Evolutionary conservation across 35 echinoderm and acorn worm species (phyloP), one percentile per base, ranked within the genome.

Genomic region (Hemicentrotus pulcherrimus): DNA sequence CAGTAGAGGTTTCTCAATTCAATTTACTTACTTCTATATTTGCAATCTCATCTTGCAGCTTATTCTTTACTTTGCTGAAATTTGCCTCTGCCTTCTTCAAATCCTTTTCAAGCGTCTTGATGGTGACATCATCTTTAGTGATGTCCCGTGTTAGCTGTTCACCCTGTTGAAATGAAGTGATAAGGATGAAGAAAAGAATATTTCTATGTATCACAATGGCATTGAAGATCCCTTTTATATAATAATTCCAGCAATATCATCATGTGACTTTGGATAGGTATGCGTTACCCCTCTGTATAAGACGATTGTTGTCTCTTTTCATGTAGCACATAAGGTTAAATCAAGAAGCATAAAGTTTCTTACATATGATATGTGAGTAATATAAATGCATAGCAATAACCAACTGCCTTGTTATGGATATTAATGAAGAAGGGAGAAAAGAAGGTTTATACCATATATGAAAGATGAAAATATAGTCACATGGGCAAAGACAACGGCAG

Each of bases 41-140:
- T 32, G 12, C 94, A 15, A 97, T 95, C 32, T 46, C 45, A 52
- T 59, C n/a, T 16, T 96, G 94, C 71, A 98, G 78, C 33, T 94
- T 91, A 47, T 95, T 96, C 95, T 96, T 97, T 94, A 98, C 96
- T 47, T 92, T 88, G 61, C 85, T 46, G 95, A 98, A 98, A 46
- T 94, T 94, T 4, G 86, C 85, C 31, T 96, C 32, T 6, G 95
- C 86, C 59, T 97, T 87, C 91, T 96, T 92, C 60, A 95, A 48
- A 24, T 98, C 96, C 15, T 59, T 95, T 48, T 96, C 47, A 28
- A 98, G 86, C 33, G 19, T 33, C 32, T 96, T 94, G 28, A 96
- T 96, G 6, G 50, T 89, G 33, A 93, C 86, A 33, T 96, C 95
- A 94, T 95, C 96, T 46, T 91, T 47, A 13, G 60, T 31, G 18